Base-by-base conservation (phyloP, 2,888 invertebrate genomes). In the Plagodis dolabraria region DNA sequence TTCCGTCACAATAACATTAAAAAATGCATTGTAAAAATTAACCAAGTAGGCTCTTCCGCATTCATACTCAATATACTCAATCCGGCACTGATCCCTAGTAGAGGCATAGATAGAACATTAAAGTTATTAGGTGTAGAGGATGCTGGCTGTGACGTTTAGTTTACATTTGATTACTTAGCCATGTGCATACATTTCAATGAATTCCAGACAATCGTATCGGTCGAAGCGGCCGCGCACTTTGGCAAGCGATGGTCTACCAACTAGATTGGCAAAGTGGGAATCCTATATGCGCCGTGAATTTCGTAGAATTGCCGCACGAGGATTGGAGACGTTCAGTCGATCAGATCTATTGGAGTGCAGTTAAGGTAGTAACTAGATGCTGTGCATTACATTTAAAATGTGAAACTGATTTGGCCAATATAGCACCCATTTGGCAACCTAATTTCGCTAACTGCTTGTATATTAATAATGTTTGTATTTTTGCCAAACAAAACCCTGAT, bases 151-250 rank as follows among this genome's bases (percentile, higher is more conserved):
- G 55, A 53, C 51, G 57, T 61, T 60, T 56, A 61, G 61, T 64
- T 65, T 62, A 64, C 63, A 57, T 60, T 65, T 54, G 60, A 65
- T 65, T 62, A 65, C 67, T 71, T 75, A 74, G 58, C 64, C 70
- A 74, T 76, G 76, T 77, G 75, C 79, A 77, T 78, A 76, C 69
- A 76, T 78, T 74, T 68, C 70, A 72, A 71, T 70, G 60, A 51
- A 68, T 67, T 63, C 65, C 44, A 54, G 60, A 58, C 67, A 65
- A 65, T 66, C 68, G 61, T 64, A 61, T 66, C 68, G 65, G 55
- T 44, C 2, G 38, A 66, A 63, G 55, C 47, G 51, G 46, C 61
- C 43, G 45, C 49, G 22, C 54, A 44, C 57, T 57, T 57, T 60
- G 57, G 35, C n/a, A 57, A 57, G 60, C 53, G 52, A 50, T 51